Base-by-base conservation (phyloP, 1,140 invertebrate genomes). In the Adelges cooleyi region DNA sequence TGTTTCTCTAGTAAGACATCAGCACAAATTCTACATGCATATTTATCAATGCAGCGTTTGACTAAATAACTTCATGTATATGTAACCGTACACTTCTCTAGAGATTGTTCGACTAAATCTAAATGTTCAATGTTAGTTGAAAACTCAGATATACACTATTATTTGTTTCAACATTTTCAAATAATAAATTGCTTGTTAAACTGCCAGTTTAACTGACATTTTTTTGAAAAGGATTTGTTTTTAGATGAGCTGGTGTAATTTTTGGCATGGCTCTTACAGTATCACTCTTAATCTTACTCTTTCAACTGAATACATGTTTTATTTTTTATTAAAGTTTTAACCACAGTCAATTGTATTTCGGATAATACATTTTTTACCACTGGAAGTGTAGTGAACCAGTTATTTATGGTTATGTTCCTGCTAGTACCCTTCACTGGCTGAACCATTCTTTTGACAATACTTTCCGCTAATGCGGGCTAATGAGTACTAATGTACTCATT, bases 261-360 rank as follows among this genome's bases (percentile, higher is more conserved):
- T n/a, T n/a, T n/a, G n/a, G n/a, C n/a, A n/a, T n/a, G n/a, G n/a
- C n/a, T n/a, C n/a, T n/a, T n/a, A n/a, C n/a, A n/a, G n/a, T n/a
- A n/a, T n/a, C n/a, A n/a, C n/a, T n/a, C n/a, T n/a, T n/a, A n/a
- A n/a, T n/a, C n/a, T n/a, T n/a, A n/a, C n/a, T n/a, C n/a, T n/a
- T n/a, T n/a, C n/a, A n/a, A n/a, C n/a, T n/a, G n/a, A 33, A 33
- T 33, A 6, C 11, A 33, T 33, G 5, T 68, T 75, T 77, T 27
- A 76, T 76, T 69, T 74, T 76, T 67, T 71, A 40, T 67, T 1
- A 77, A 17, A 11, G 72, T 76, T 4, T 71, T 75, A 23, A 74
- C 69, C 13, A 62, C 23, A 15, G 65, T 69, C n/a, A 68, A 51
- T 15, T 65, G 54, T 22, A 66, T 36, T 51, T 42, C 46, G 20